Evolutionary conservation across 37 sponge, comb jelly and placozoan genomes (phyloP), one percentile per base, ranked within the genome.

Genomic region (Hormiphora californensis): DNA sequence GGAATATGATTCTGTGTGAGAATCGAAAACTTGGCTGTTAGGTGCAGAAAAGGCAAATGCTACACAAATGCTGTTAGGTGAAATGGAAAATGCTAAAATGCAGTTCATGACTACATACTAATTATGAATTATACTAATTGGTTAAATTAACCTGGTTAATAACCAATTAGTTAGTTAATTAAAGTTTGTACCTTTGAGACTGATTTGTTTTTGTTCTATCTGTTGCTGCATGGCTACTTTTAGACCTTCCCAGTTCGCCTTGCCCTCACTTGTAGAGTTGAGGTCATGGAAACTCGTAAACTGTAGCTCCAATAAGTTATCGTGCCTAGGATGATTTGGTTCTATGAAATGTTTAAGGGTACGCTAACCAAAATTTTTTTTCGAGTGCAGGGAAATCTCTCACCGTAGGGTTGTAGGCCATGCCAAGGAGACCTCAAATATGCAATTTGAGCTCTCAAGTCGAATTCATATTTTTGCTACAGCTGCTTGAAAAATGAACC

Each of bases 121-220:
- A n/a, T n/a, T n/a, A n/a, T n/a, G n/a, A n/a, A n/a, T n/a, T n/a
- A n/a, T n/a, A n/a, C n/a, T n/a, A n/a, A n/a, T n/a, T n/a, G n/a
- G n/a, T n/a, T n/a, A n/a, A n/a, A n/a, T n/a, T n/a, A n/a, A n/a
- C n/a, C n/a, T n/a, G n/a, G n/a, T n/a, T n/a, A n/a, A n/a, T n/a
- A n/a, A n/a, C n/a, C n/a, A n/a, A n/a, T n/a, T n/a, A n/a, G n/a
- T n/a, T n/a, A n/a, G n/a, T n/a, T n/a, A n/a, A n/a, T n/a, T n/a
- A n/a, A n/a, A n/a, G n/a, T n/a, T n/a, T n/a, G n/a, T 34, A 65
- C 67, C 67, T 65, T 35, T 36, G 21, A 65, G 35, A 65, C 67
- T 65, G 28, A 65, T 65, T 1, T 35, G 67, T 34, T 65, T 65
- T 65, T 65, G 38, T 38, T 65, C 67, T 15, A 65, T 34, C 17